Evolutionary conservation across 2,888 invertebrate genomes (phyloP), one percentile per base, ranked within the genome.

Genomic region (Mesoligia furuncula): DNA sequence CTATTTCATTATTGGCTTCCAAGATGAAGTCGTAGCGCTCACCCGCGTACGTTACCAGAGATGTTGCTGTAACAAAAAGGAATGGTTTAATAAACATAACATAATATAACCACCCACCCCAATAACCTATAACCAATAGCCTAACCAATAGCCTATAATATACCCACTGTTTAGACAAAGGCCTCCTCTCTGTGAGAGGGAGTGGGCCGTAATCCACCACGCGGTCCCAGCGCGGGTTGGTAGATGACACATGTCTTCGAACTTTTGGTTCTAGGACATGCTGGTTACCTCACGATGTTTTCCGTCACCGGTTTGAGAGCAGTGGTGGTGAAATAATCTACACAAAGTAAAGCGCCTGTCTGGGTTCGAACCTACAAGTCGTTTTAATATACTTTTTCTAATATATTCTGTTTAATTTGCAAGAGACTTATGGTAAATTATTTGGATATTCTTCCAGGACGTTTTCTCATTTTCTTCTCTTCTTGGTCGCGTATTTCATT

Each of bases 11-110:
- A 91, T 98, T 97, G 13, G 98, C 98, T 73, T 98, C 97, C 27
- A 99, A 86, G 1, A 99, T 96, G 88, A 99, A 98, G 92, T 99
- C 99, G 92, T 98, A 99, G 62, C 99, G 96, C 93, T 99, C 99
- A 0, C 99, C 99, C 0, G 99, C 98, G 92, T 99, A 99, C 9
- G 98, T 98, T 6, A 99, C 98, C 7, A 96, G 88, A 0, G 96
- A 96, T 62, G 96, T 96, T 0, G 96, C 96, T 96, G 91, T 2
- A 94, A 95, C 88, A 87, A 85, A 65, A 48, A 0, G n/a, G 0
- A 17, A 75, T 1, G 8, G 6, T 20, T 42, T 31, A 36, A 11
- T 62, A 24, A 1, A 54, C 54, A 54, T 54, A 20, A 48, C 17
- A 51, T 51, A 54, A 54, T 20, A 24, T 11, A 5, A 57, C n/a